Evolutionary conservation across 2,797 vertebrate species (phyloP), one percentile per base, ranked within the genome.

Genomic region (Chelmon rostratus): DNA sequence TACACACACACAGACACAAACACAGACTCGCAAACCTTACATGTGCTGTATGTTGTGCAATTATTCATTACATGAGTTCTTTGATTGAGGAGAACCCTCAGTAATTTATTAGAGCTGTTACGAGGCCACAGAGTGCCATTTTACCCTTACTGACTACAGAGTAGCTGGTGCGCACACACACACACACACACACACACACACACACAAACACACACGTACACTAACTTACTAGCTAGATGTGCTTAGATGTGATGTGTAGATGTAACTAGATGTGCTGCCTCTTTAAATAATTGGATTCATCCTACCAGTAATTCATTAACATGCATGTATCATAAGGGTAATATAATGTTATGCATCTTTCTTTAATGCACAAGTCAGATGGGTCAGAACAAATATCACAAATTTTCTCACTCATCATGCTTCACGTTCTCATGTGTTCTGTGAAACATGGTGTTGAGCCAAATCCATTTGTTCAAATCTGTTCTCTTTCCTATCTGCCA

Each of bases 401-500:
- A 15, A 46, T 0, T 37, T 72, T 35, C 0, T 31, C 21, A 11
- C 19, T n/a, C 9, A 38, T 47, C 23, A 25, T 42, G 35, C 47
- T 68, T 35, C 57, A 28, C n/a, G 23, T 57, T 68, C 56, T 73
- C 21, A 21, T 46, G n/a, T 57, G 28, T 31, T 47, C 38, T 38
- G 5, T 68, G 23, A 65, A 76, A 59, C 68, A 18, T 21, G 7
- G 23, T 68, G 40, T 8, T 70, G 5, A 71, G 18, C 28, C 50
- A 82, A 46, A 54, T 62, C 52, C 12, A 35, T 79, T 71, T 67
- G 69, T 65, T 85, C 4, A 56, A 58, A 65, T 70, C 16, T 54
- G 5, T 66, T 71, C 15, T 87, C 28, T 66, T 19, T 76, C 75
- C 78, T 76, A 15, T 68, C 80, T 6, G 68, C 74, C 91, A 99